Evolutionary conservation across 2,113 vertebrate genomes (phyloP).

Genomic region (Chiloscyllium plagiosum): DNA sequence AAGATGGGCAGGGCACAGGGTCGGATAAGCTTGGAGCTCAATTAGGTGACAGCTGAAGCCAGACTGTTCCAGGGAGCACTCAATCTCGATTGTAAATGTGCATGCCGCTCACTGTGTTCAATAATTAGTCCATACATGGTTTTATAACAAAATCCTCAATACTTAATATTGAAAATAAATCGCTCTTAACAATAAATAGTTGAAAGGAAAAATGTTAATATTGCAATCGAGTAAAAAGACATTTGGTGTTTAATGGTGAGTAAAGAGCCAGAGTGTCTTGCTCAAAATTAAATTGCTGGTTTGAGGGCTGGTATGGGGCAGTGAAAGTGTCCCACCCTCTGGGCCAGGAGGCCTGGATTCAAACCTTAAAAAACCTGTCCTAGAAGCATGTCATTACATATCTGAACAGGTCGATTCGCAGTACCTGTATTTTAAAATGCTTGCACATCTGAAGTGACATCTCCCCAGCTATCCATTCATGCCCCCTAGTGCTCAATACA

Average conservation of each 20-base stretch:
- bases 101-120: neutral
- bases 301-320: too few relatives aligned
- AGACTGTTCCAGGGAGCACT: neutral
- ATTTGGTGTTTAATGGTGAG: neutral
- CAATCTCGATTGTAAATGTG: neutral
- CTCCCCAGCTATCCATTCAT: neutral
- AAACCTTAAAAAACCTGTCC: too few relatives aligned
- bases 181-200: neutral
- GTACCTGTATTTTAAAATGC: neutral
- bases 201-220: too few relatives aligned
- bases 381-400: too few relatives aligned
- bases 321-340: too few relatives aligned
- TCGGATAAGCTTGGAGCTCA: neutral
- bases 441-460: neutral
- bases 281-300: neutral
- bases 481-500: neutral
- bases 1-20: neutral
- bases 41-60: neutral
- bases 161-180: neutral
- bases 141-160: neutral
- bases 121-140: neutral
- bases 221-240: neutral
- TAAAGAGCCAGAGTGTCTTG: neutral
- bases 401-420: too few relatives aligned
- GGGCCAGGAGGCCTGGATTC: too few relatives aligned